Percentiles rank a stretch among this genome's conserved stretches.
phyloP scores from a whole-genome alignment of 2,797 vertebrate species.

The Arnoldichthys spilopterus region DNA sequence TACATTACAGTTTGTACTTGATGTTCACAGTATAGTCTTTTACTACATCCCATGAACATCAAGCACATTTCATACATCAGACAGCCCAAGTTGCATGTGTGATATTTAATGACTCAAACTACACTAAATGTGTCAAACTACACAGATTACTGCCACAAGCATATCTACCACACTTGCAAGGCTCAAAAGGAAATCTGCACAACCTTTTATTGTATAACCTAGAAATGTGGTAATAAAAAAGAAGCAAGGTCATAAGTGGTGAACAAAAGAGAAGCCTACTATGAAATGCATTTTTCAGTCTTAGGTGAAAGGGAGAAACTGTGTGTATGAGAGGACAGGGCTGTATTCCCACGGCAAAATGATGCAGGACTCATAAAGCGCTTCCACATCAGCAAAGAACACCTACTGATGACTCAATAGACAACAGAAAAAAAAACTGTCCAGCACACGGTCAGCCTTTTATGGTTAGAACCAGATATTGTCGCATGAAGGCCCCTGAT shows the following conservation, averaged over 20 bases:
- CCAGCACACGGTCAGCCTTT: neutral
- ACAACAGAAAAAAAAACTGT: neutral
- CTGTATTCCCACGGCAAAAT: conserved; percentile 47
- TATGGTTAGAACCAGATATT: conserved; percentile 36
- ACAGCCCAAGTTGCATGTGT: no score
- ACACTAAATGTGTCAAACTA: neutral
- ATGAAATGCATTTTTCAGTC: conserved; percentile 30
- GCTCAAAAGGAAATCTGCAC: neutral
- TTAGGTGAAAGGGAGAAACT: neutral
- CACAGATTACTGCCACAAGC: neutral
- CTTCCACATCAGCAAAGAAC: conserved; percentile 12
- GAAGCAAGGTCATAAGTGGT: neutral
- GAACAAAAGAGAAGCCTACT: conserved; percentile 14
- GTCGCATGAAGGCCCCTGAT: conserved; percentile 12
- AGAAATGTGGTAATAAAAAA: neutral
- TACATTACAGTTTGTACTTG: no score
- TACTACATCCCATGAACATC: no score
- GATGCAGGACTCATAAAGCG: conserved; percentile 20
- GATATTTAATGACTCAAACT: neutral
- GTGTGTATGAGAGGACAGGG: neutral
- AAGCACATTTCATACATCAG: no score
- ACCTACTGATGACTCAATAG: conserved; percentile 19
- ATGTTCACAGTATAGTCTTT: no score
- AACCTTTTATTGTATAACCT: neutral
- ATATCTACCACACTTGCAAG: neutral